Evolutionary conservation across 1,140 invertebrate genomes (phyloP).

Genomic region (Penaeus chinensis): DNA sequence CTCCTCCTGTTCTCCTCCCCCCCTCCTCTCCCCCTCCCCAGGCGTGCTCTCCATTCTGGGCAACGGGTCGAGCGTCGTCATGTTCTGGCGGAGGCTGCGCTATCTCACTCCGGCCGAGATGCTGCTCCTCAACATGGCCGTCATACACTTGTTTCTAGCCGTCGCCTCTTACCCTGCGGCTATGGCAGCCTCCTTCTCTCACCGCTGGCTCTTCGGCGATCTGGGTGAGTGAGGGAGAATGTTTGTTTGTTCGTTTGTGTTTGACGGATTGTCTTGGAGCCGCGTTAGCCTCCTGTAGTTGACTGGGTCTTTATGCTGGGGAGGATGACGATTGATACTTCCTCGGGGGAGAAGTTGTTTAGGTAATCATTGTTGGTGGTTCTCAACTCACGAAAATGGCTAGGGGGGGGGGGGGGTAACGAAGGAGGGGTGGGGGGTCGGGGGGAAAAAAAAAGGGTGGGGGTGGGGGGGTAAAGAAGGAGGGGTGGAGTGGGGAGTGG

Average conservation of each 20-base stretch:
- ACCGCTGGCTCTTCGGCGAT: slow-evolving; percentile 64
- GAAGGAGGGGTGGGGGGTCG: too few species aligned
- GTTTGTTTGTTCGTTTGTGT: slow-evolving; percentile 14
- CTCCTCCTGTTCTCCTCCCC: background rate
- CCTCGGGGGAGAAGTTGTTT: background rate
- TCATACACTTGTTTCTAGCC: slow-evolving; percentile 65
- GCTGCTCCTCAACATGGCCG: slow-evolving; percentile 64
- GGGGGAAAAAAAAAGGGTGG: too few species aligned
- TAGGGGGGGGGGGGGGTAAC: background rate
- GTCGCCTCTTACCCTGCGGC: slow-evolving; percentile 65
- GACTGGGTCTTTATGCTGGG: background rate
- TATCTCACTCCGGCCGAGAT: slow-evolving; percentile 62
- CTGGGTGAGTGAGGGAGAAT: slow-evolving; percentile 35
- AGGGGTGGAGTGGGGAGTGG: too few species aligned
- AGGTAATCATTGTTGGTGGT: background rate
- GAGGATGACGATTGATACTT: background rate
- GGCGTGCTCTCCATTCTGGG: slow-evolving; percentile 49
- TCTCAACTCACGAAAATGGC: background rate
- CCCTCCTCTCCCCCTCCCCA: background rate
- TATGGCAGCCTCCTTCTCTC: slow-evolving; percentile 64
- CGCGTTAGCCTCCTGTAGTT: background rate
- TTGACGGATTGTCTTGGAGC: background rate
- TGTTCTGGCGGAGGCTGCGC: slow-evolving; percentile 54
- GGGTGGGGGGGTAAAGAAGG: too few species aligned
- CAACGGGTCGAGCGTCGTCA: slow-evolving; percentile 49